Base-by-base conservation (phyloP, 1,140 invertebrate species). In the Bilobella aurantiaca region DNA sequence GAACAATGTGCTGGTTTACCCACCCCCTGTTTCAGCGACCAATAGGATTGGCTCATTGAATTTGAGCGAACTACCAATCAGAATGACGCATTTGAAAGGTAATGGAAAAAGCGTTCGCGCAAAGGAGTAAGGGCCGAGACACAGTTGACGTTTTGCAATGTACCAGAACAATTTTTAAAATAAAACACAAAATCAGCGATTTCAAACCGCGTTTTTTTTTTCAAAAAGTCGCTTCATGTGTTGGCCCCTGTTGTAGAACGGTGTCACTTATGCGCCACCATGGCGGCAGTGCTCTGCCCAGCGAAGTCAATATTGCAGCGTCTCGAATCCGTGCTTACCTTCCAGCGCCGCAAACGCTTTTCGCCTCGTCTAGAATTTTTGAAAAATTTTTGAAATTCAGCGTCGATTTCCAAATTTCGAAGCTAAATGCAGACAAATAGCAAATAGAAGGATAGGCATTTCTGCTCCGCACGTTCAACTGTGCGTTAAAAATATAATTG, bases 21-120 rank as follows among this genome's bases (percentile, higher is more conserved):
- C 97, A 77, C 95, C 95, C 0, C 96, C 97, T 28, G 97, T 99
- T 77, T 97, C 93, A 56, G 97, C 97, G 8, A 99, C 93, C 25
- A 99, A 78, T 12, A 99, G 77, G 1, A 98, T 87, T 0, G 97
- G 96, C 76, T 99, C 97, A 71, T 90, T 84, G 72, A 94, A 98
- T 69, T 87, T 83, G 67, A 94, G 84, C 0, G 93, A 88, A 79
- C 97, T 91, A 30, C 86, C 86, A 23, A 95, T 86, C 5, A 99
- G 79, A n/a, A 98, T 89, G 3, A 90, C 91, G 76, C 86, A 97
- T 91, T 71, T 89, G 88, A 66, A 84, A 86, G 0, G 95, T 98
- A 5, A 69, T 58, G 34, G 21, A 32, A 30, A 85, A 69, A 32
- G 95, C 81, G 60, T 81, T 77, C 70, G 89, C 79, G n/a, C n/a